Evolutionary conservation across 2,797 vertebrate genomes (phyloP).

Genomic region (Ctenopoma multispine): DNA sequence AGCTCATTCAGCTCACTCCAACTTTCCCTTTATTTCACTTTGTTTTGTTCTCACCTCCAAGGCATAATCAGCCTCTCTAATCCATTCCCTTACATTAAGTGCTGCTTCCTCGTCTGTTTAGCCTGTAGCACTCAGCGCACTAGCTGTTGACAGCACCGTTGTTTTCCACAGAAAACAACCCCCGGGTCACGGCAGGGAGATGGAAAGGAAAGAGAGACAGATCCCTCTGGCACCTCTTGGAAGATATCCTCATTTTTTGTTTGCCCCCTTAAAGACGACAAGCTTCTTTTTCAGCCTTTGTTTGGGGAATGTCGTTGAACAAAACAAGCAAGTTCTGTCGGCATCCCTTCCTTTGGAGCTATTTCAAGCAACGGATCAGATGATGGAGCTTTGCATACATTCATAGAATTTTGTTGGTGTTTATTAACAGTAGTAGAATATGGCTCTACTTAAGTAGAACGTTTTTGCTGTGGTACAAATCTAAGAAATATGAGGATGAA

Average conservation of each 20-base stretch:
- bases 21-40: conserved; percentile 63
- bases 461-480: not conserved
- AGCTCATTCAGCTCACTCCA: conserved; percentile 15
- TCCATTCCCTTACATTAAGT: conserved; percentile 80
- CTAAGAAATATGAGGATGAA: not conserved
- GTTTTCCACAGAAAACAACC: conserved; percentile 72
- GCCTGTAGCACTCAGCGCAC: conserved; percentile 68
- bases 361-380: conserved; percentile 61
- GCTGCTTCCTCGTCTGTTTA: conserved; percentile 73
- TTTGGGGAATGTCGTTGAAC: conserved; percentile 71
- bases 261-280: conserved; percentile 66
- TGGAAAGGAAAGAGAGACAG: conserved; percentile 70
- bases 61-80: conserved; percentile 81
- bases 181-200: conserved; percentile 65
- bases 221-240: conserved; percentile 73
- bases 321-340: conserved; percentile 70
- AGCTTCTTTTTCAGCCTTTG: conserved; percentile 73
- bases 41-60: conserved; percentile 72
- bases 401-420: conserved; percentile 27
- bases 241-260: conserved; percentile 76
- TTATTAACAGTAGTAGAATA: conserved; percentile 24
- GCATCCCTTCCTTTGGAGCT: conserved; percentile 63
- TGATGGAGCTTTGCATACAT: conserved; percentile 45
- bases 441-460: not conserved
- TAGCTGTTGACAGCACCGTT: conserved; percentile 72